Evolutionary conservation across 2,797 vertebrate species (phyloP), one percentile per base, ranked within the genome.

Genomic region (Tangara arthus): DNA sequence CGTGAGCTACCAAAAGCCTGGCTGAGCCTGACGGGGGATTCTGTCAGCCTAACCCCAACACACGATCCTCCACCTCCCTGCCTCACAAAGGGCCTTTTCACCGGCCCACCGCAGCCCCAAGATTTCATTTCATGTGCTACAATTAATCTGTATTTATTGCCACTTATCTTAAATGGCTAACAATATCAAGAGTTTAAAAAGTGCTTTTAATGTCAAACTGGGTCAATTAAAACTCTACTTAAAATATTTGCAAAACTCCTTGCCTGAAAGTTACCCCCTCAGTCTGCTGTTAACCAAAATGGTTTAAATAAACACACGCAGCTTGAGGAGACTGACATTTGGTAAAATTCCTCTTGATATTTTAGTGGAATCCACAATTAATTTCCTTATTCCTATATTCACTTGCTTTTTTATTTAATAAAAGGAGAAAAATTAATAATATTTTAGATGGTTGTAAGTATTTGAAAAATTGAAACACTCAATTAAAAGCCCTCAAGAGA

Each of bases 61-160:
- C 76, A 21, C 3, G 60, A 95, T 95, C 93, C 94, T 87, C 52
- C 93, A 87, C 89, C 95, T 92, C 95, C 86, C 79, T 7, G 7
- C 77, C 92, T 65, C 90, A 98, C 97, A 98, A 97, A 97, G 94
- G 78, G 66, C 84, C 95, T 97, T 97, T 97, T 97, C 96, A 98
- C 39, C 0, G 2, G 37, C 92, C 86, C 72, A 39, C 96, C 82
- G 1, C 94, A 84, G 92, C 93, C 78, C 71, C 11, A 16, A 88
- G 97, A 78, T 97, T 95, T 87, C 86, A 90, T 96, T 97, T 96
- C 96, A 88, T 73, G 75, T 81, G 87, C 96, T 96, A 94, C 96
- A 97, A 97, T 97, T 97, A 97, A 96, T 97, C 96, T 97, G 96
- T 97, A 97, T 97, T 97, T 97, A 97, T 97, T 96, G 96, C 97